Evolutionary conservation across 2,113 vertebrate genomes (phyloP).

Genomic region (Rhynchomys soricoides): DNA sequence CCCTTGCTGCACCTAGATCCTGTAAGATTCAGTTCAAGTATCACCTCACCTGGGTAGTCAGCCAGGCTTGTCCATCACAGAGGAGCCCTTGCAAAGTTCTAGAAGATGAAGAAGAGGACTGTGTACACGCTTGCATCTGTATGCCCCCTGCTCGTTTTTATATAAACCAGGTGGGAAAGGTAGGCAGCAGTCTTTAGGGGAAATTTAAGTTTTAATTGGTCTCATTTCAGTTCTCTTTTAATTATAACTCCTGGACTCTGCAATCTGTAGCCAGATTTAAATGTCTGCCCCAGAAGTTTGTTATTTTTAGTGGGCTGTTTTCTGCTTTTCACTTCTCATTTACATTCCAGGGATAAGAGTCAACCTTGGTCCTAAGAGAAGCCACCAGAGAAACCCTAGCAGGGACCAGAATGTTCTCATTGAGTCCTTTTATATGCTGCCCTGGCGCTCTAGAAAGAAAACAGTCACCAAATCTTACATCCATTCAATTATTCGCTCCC

Average conservation of each 20-base stretch:
- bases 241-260: neutral
- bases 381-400: conserved; percentile 42
- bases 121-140: neutral
- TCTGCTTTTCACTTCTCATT: conserved; percentile 52
- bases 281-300: neutral
- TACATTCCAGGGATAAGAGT: conserved; percentile 54
- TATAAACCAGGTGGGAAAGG: neutral
- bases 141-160: neutral
- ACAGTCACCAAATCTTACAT: neutral
- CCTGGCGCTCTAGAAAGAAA: conserved; percentile 56
- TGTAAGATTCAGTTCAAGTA: neutral
- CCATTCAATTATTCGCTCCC: neutral
- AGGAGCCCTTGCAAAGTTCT: neutral
- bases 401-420: conserved; percentile 52
- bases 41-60: neutral
- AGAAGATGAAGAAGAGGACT: neutral
- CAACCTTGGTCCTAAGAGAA: conserved; percentile 48
- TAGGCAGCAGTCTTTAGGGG: neutral
- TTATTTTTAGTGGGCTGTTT: conserved; percentile 55
- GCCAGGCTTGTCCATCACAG: neutral
- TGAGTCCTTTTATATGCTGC: conserved; percentile 32
- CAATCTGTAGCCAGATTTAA: neutral
- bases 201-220: conserved; percentile 1
- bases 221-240: neutral
- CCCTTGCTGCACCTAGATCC: neutral